Evolutionary conservation across 2,113 vertebrate genomes (phyloP).

Genomic region (Oplegnathus fasciatus): DNA sequence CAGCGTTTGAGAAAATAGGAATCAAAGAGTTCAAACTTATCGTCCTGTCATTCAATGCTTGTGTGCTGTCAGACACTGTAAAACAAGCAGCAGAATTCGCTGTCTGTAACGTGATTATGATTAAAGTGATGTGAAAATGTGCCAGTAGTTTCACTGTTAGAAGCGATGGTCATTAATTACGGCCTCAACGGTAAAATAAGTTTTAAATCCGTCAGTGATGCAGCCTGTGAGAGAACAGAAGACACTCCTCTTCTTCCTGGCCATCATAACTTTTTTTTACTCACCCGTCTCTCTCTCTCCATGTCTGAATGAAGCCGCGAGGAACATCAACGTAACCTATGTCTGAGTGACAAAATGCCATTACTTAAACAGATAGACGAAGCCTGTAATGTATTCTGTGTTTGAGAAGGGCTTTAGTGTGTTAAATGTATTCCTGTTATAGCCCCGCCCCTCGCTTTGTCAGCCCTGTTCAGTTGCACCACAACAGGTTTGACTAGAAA

Average conservation of each 20-base stretch:
- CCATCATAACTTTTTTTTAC: background rate
- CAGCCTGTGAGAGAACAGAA: background rate
- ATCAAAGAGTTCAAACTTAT: background rate
- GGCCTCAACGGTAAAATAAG: background rate
- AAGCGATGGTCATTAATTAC: background rate
- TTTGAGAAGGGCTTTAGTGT: constrained; percentile 6
- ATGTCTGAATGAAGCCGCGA: background rate
- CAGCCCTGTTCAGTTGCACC: constrained; percentile 34
- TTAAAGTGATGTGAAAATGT: background rate
- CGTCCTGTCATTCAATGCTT: background rate
- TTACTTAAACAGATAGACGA: background rate
- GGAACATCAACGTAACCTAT: background rate
- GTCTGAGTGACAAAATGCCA: background rate
- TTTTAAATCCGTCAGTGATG: background rate
- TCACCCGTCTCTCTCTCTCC: background rate
- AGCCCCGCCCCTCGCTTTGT: constrained; percentile 21
- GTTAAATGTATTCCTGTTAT: constrained; percentile 8
- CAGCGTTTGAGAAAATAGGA: background rate
- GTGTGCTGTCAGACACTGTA: background rate
- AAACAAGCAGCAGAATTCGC: background rate
- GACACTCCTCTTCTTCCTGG: too few species aligned
- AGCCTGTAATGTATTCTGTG: background rate
- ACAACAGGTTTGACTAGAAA: constrained; percentile 78
- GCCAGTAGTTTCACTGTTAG: background rate
- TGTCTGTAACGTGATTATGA: background rate